Conservation (phyloP, 2,113 vertebrate species). For the Erinaceus europaeus region DNA sequence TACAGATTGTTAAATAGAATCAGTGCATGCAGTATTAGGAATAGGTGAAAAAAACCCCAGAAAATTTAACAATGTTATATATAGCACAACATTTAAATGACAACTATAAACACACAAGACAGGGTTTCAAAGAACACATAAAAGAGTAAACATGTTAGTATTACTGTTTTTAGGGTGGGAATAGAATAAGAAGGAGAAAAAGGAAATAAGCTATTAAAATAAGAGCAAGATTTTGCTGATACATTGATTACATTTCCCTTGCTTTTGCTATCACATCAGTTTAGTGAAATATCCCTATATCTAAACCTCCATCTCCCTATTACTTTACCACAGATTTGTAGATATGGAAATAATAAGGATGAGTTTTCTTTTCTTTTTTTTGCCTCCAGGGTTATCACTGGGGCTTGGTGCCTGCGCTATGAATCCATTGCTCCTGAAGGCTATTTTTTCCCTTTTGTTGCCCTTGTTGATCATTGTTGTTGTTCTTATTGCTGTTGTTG, state of each 20-base stretch:
- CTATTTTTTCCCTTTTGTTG: too few relatives aligned
- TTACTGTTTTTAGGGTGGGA: background rate
- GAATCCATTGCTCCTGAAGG: too few relatives aligned
- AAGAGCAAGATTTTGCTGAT: background rate
- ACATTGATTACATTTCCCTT: background rate
- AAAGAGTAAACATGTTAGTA: background rate
- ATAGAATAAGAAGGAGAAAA: background rate
- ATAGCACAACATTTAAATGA: background rate
- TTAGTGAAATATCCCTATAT: background rate
- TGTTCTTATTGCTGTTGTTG: too few relatives aligned
- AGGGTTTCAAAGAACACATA: background rate
- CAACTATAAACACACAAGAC: background rate
- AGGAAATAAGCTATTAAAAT: background rate
- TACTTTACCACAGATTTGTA: slow-evolving; percentile 7
- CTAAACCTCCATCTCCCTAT: background rate
- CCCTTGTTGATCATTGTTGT: too few relatives aligned
- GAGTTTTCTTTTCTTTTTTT: too few relatives aligned
- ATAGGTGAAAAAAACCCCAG: background rate
- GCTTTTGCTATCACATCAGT: background rate
- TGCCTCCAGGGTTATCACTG: too few relatives aligned
- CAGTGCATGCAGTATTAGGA: background rate
- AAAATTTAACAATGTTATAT: background rate
- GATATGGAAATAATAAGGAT: background rate
- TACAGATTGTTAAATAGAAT: background rate
- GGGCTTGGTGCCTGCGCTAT: too few relatives aligned